Percentiles rank a stretch among this genome's conserved stretches.
Conservation (phyloP, 37 sponge, comb jelly and placozoan genomes). For the Oopsacas minuta region DNA sequence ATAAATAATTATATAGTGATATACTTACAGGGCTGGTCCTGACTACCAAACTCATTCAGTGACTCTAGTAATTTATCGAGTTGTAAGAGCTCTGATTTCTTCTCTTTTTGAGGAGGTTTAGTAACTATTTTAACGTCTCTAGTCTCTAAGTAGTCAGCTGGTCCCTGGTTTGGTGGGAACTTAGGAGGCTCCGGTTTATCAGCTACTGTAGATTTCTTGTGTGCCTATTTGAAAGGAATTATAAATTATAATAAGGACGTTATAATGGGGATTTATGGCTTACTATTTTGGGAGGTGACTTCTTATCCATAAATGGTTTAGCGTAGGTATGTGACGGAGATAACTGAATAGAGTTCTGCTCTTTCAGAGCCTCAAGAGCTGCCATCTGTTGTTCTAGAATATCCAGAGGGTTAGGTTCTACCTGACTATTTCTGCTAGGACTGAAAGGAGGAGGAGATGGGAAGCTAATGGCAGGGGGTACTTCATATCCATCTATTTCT, state of each 20-base stretch:
- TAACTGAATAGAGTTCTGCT: neutral
- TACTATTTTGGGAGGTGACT: neutral
- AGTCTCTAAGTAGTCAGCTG: conserved; percentile 11
- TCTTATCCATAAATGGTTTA: neutral
- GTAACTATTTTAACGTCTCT: neutral
- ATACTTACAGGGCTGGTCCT: neutral
- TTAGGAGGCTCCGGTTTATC: neutral
- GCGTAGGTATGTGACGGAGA: neutral
- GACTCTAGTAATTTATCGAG: neutral
- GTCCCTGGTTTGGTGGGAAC: neutral
- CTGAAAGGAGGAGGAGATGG: neutral
- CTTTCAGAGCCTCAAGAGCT: neutral
- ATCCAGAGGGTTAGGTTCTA: neutral
- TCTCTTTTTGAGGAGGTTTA: neutral
- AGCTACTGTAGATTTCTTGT: neutral
- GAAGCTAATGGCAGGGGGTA: neutral
- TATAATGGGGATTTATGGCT: neutral
- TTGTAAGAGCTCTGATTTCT: neutral
- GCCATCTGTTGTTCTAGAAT: neutral
- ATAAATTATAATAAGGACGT: neutral
- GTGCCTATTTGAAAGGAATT: neutral
- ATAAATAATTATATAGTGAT: neutral
- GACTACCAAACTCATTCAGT: neutral
- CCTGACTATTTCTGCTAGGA: neutral
- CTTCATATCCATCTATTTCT: neutral